phyloP scores from a whole-genome alignment of 2,797 vertebrate species.

The Poecilia wingei region DNA sequence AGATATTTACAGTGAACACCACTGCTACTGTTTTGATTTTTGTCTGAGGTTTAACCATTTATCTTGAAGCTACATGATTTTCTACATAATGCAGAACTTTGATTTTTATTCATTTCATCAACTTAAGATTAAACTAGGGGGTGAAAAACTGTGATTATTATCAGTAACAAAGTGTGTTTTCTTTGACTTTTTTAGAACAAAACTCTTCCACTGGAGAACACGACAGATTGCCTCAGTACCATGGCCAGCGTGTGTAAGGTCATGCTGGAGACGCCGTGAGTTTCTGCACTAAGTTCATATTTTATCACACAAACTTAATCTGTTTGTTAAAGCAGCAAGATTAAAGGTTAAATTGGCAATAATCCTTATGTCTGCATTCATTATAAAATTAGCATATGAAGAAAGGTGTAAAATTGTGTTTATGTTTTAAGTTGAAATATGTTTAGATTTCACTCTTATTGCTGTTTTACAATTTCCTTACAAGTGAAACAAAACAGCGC shows the following conservation, averaged over 20 bases:
- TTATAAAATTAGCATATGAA: background rate
- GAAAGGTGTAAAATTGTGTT: too few relatives aligned
- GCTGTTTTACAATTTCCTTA: too few relatives aligned
- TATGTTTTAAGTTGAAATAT: too few relatives aligned
- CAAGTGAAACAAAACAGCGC: too few relatives aligned
- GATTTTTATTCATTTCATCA: background rate
- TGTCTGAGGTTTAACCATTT: background rate
- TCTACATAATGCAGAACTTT: background rate
- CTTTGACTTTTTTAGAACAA: constrained; percentile 85
- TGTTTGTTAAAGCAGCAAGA: background rate
- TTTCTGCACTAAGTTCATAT: background rate
- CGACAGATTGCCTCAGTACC: constrained; percentile 97
- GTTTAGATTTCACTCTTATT: too few relatives aligned
- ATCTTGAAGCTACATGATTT: background rate
- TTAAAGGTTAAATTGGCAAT: background rate
- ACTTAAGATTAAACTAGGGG: too few relatives aligned
- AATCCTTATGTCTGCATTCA: background rate
- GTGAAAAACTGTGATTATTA: background rate
- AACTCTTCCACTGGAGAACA: constrained; percentile 97
- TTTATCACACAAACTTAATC: background rate
- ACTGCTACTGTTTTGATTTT: background rate
- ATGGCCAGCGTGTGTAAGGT: constrained; percentile 99
- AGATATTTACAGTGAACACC: background rate
- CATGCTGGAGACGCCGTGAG: constrained; percentile 99
- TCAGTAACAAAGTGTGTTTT: background rate